Percentiles rank a stretch among this genome's conserved stretches.
These are phyloP conservation scores for Vimba vimba DNA, from an alignment of 2,113 vertebrate genomes.

Conservation along the genomic window DNA sequence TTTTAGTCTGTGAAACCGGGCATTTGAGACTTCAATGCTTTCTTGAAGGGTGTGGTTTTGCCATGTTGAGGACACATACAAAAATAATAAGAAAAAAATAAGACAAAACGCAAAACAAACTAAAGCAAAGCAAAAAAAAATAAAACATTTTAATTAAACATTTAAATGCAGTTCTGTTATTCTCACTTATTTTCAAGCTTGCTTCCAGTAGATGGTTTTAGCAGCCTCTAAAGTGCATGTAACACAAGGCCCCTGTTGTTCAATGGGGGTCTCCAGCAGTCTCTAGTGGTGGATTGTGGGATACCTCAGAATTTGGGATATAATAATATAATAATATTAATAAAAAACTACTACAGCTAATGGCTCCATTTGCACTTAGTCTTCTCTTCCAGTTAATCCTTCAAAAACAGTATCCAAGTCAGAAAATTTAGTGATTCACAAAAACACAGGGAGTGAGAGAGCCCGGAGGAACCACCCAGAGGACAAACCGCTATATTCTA, in stretches of 20 bases:
- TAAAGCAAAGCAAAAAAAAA: background rate
- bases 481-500: constrained; percentile 20
- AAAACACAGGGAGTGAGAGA: background rate
- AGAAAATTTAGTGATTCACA: background rate
- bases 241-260: background rate
- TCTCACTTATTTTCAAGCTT: background rate
- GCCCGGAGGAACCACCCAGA: constrained; percentile 16
- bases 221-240: background rate
- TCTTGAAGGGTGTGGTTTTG: background rate
- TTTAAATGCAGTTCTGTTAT: background rate
- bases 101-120: background rate
- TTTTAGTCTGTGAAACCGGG: no score
- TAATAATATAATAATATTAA: background rate
- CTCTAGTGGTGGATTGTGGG: constrained; percentile 40
- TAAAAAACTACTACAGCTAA: background rate
- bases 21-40: background rate
- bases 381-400: constrained; percentile 5
- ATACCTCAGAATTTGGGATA: background rate
- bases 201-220: background rate
- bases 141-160: background rate
- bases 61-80: background rate
- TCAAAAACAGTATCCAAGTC: background rate
- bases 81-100: background rate
- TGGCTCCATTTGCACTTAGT: background rate
- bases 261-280: constrained; percentile 5